A percentile compares a stretch with the other conserved stretches of the same genome.
These are phyloP conservation scores for Struthio camelus DNA, from an alignment of 2,113 vertebrate genomes.

Conservation along the genomic window DNA sequence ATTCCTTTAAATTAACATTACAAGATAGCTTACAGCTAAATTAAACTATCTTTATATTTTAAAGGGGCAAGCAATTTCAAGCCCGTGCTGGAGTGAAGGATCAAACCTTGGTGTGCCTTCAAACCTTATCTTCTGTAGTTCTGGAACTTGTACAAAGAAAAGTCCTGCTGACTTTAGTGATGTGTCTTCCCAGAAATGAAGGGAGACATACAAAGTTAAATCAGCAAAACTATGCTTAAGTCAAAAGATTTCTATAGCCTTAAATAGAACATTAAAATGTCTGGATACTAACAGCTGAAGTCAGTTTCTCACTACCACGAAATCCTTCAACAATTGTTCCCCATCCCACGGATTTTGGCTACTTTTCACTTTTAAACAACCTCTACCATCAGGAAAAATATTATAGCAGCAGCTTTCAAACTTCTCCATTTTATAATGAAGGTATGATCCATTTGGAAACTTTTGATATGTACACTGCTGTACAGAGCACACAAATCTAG, in stretches of 20 bases:
- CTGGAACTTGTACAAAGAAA: neutral
- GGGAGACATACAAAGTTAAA: neutral
- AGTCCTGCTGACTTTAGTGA: neutral
- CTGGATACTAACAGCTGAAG: neutral
- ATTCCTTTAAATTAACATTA: neutral
- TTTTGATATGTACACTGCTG: neutral
- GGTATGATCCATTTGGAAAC: neutral
- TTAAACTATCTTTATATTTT: neutral
- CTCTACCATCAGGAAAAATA: neutral
- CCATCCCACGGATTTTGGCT: neutral
- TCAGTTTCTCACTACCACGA: neutral
- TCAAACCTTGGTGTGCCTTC: neutral
- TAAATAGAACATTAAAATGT: neutral
- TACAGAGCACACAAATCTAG: neutral
- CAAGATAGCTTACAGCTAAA: neutral
- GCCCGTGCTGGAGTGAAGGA: neutral
- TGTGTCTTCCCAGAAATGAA: neutral
- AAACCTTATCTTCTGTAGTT: neutral
- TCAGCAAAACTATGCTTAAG: neutral
- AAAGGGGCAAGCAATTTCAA: neutral
- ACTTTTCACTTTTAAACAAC: fast-evolving
- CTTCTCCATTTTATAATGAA: neutral
- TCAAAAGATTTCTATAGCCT: neutral
- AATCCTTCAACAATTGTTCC: neutral
- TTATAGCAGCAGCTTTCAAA: neutral